Conservation (phyloP, 2,797 vertebrate species). For the Hippopotamyrus pictus region DNA sequence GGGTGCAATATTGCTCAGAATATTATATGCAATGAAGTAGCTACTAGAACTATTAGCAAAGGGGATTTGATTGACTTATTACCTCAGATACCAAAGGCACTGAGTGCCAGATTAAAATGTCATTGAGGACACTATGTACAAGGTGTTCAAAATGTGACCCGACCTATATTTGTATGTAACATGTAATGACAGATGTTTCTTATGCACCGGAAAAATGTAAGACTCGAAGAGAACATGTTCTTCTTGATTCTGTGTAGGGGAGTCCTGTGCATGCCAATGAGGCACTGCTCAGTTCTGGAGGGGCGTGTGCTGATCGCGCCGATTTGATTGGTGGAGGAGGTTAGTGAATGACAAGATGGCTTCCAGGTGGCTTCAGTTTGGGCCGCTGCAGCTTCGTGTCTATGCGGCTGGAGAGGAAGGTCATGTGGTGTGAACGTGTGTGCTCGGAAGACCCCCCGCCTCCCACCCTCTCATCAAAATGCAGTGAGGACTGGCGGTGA, state of each 20-base stretch:
- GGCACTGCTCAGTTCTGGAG: background rate
- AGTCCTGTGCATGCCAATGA: background rate
- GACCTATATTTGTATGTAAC: background rate
- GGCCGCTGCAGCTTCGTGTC: background rate
- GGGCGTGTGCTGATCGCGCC: background rate
- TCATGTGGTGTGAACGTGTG: background rate
- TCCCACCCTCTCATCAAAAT: background rate
- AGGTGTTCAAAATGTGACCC: background rate
- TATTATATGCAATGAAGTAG: background rate
- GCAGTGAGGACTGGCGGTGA: background rate
- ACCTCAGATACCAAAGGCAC: background rate
- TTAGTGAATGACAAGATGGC: background rate
- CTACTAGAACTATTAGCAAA: background rate
- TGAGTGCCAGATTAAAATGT: background rate
- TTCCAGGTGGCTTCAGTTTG: background rate
- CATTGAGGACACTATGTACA: background rate
- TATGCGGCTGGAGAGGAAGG: background rate
- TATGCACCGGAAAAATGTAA: background rate
- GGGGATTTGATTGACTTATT: background rate
- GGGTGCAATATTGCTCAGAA: background rate
- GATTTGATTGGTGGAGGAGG: background rate
- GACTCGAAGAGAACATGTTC: background rate
- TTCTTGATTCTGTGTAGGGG: background rate
- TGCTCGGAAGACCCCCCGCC: background rate
- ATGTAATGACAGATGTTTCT: background rate